Evolutionary conservation across 2,888 invertebrate genomes (phyloP), one percentile per base, ranked within the genome.

Genomic region (Sinopyrophorus schimmeli): DNA sequence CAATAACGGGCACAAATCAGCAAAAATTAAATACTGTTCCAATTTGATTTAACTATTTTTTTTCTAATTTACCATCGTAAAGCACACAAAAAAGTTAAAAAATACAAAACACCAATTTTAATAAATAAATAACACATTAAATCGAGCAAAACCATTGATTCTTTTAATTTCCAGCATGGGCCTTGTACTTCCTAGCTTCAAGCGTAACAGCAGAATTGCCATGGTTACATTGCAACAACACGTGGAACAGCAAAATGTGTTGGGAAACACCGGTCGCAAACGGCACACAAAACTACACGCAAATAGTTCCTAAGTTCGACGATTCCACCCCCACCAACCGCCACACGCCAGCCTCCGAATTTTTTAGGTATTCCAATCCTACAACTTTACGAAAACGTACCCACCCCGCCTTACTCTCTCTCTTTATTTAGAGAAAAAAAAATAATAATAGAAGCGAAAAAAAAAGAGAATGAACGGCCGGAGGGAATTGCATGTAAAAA

Each of bases 181-280:
- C 89, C 2, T 76, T 90, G 57, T 89, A 87, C 76, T 91, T 88
- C 76, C 78, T 90, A 59, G 80, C 86, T 57, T 83, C 85, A 9
- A 89, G 88, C 62, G 78, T 82, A 27, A 77, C 80, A 1, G 75
- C 80, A 0, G 82, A 86, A 61, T 76, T 91, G 16, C 91, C 91
- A 1, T 91, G 91, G 90, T 75, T 87, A 41, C 82, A 84, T 60
- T 91, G 90, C 67, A 84, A 87, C 70, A 87, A 91, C 73, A 75
- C 82, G 0, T 91, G 89, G 89, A 91, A 91, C 74, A 86, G 87
- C 0, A 80, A 79, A 0, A 76, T 79, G 55, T 90, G 90, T 70
- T 83, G 56, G 62, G 61, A 58, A 34, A 57, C 44, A 18, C 38
- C 44, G 48, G 6, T 37, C 26, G 16, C 40, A 10, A 16, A 40